Base-by-base conservation (phyloP, 1,140 invertebrate genomes). In the Drosophila quadrilineata region DNA sequence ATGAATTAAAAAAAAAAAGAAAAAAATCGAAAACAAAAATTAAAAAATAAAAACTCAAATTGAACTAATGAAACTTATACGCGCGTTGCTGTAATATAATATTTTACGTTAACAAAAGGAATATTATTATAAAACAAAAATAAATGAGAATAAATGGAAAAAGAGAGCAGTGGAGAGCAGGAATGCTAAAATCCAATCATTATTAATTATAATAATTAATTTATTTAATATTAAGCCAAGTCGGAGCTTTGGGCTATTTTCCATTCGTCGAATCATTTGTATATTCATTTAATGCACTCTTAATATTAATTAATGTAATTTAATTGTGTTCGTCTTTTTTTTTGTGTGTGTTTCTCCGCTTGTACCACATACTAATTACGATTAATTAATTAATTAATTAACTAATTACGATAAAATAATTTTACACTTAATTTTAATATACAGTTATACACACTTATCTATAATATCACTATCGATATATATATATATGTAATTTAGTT, bases 61-160 rank as follows among this genome's bases (percentile, higher is more conserved):
- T 70, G 68, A 86, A 86, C 82, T 76, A 75, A 57, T 86, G 80
- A 76, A n/a, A 86, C 75, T 86, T 86, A 86, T 67, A 74, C 80
- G 80, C 72, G 75, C 80, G 76, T 86, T 86, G 80, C 71, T 86
- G 80, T 86, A 86, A 86, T 77, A 84, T 75, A 82, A 82, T 64
- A 69, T 80, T 71, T 80, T 85, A 54, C 71, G 74, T 85, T 85
- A 71, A 58, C 50, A 49, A 57, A 64, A 75, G 59, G 43, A 45
- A 67, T 71, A 75, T 59, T 49, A 73, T 62, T 56, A 57, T 59
- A 65, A 57, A 38, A 63, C 28, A 45, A 60, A 45, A 66, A 43
- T n/a, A 35, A 49, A 52, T 41, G 29, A 33, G 54, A 24, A 16
- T 6, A 40, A 6, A 48, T n/a, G n/a, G n/a, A 33, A 24, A 48